A percentile compares a stretch with the other conserved stretches of the same genome.
phyloP scores from a whole-genome alignment of 2,888 invertebrate genomes.

The Pteria penguin region DNA sequence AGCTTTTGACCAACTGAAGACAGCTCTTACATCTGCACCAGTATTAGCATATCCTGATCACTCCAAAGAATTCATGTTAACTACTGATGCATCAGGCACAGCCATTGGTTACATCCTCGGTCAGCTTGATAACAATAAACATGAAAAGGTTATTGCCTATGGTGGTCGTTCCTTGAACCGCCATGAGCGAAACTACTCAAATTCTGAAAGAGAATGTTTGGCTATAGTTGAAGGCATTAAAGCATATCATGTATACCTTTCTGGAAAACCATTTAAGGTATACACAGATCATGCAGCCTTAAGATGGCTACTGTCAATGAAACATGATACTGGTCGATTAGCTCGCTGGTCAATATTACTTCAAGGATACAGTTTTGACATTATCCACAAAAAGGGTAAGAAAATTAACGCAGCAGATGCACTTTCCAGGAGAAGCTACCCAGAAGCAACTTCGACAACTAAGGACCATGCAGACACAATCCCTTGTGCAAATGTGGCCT shows the following conservation, averaged over 20 bases:
- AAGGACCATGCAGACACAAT: background rate
- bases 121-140: constrained; percentile 40
- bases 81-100: constrained; percentile 44
- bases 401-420: constrained; percentile 38
- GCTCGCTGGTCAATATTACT: constrained; percentile 42
- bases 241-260: constrained; percentile 43
- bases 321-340: constrained; percentile 36
- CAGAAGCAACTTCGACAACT: background rate
- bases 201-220: constrained; percentile 47
- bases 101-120: constrained; percentile 49
- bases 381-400: constrained; percentile 31
- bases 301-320: constrained; percentile 22
- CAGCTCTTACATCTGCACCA: constrained; percentile 44
- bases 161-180: constrained; percentile 80
- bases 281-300: constrained; percentile 54
- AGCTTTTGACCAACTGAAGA: constrained; percentile 46
- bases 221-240: constrained; percentile 51
- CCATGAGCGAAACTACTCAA: constrained; percentile 46
- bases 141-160: constrained; percentile 47
- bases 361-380: constrained; percentile 41
- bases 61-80: constrained; percentile 41
- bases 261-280: constrained; percentile 37
- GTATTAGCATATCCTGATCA: constrained; percentile 21
- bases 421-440: constrained; percentile 31
- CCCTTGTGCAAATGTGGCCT: background rate